Percentiles rank a stretch among this genome's conserved stretches.
These are phyloP conservation scores for Lycocerus yunnanus DNA, from an alignment of 2,888 invertebrate species.

Conservation along the genomic window DNA sequence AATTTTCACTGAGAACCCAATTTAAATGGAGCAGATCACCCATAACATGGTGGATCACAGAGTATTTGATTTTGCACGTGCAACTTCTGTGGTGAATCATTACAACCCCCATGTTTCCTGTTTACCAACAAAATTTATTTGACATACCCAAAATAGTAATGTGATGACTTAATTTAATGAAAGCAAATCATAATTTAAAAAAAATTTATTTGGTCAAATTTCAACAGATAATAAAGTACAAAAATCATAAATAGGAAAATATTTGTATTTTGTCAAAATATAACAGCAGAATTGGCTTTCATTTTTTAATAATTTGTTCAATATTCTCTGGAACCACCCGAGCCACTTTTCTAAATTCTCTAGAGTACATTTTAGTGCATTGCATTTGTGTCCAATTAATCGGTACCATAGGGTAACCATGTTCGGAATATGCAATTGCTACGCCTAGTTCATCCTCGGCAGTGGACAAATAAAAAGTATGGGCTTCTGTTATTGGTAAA, in stretches of 20 bases:
- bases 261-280: background rate
- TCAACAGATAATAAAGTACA: background rate
- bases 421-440: slow-evolving; percentile 80
- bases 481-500: slow-evolving; percentile 87
- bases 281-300: background rate
- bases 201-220: background rate
- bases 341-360: slow-evolving; percentile 92
- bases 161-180: no score
- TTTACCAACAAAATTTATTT: no score
- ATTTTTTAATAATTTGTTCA: background rate
- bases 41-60: no score
- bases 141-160: no score
- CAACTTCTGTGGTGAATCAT: no score
- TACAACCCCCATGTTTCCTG: no score
- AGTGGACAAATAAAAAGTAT: slow-evolving; percentile 88
- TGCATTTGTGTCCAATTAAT: slow-evolving; percentile 97
- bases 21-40: no score
- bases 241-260: background rate
- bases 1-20: no score
- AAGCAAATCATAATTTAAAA: no score
- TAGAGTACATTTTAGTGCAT: slow-evolving; percentile 83
- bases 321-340: slow-evolving; percentile 78
- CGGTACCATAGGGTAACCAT: slow-evolving; percentile 87
- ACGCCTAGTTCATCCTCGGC: slow-evolving; percentile 96
- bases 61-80: no score